Base-by-base conservation (phyloP, 2,113 vertebrate genomes). In the Hystrix brachyura region DNA sequence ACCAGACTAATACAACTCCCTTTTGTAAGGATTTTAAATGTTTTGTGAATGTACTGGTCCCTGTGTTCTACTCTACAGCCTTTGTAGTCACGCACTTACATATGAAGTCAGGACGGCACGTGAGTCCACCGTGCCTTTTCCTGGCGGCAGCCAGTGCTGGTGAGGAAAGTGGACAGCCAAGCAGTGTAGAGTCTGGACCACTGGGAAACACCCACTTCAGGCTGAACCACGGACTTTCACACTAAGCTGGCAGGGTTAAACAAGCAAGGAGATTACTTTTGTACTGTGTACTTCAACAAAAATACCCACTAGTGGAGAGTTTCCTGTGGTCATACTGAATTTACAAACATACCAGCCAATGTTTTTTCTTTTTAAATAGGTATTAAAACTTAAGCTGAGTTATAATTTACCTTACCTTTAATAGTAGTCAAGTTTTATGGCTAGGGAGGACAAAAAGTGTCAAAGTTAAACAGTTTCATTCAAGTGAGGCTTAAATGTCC, bases 21-120 rank as follows among this genome's bases (percentile, higher is more conserved):
- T 99, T 99, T 99, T 99, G 99, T 99, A 99, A 99, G 98, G 99
- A 99, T 99, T 99, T 99, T 99, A 99, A 99, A 99, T 99, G 99
- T 99, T 99, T 99, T 99, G 99, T 99, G 99, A 99, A 99, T 99
- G 99, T 99, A 99, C 99, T 99, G 99, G 99, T 99, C 99, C 99
- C 97, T 79, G 98, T 99, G 99, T 99, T 99, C 99, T 99, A 99
- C 99, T 99, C 99, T 99, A 99, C 99, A 99, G 99, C 99, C 99
- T 99, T 99, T 99, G 98, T 99, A 99, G 99, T 99, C 98, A 97
- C 97, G 99, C 6, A 32, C 27, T 78, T 51, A 99, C 99, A 99
- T 99, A 18, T 99, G 99, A 99, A 99, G 98, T 99, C 99, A 98
- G 99, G 99, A 99, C 99, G 97, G 98, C 98, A 99, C 83, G 92